These are phyloP conservation scores for Candidula unifasciata DNA, from an alignment of 2,888 invertebrate species.

Conservation along the genomic window DNA sequence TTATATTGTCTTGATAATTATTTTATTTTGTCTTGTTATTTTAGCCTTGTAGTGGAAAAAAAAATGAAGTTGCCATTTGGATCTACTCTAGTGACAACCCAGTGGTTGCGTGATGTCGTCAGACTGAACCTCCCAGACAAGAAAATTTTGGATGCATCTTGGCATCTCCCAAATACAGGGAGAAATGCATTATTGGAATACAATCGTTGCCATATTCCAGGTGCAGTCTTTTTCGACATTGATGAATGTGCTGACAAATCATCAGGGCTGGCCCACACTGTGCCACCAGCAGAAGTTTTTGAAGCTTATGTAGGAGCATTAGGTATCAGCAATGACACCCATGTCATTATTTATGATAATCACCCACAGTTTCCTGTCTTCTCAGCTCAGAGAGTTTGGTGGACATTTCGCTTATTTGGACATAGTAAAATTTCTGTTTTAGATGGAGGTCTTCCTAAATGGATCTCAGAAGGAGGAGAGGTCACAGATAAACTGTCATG, in stretches of 20 bases:
- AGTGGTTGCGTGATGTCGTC: constrained; percentile 53
- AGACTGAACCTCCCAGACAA: constrained; percentile 52
- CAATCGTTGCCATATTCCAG: constrained; percentile 70
- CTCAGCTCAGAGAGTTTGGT: constrained; percentile 66
- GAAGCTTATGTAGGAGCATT: constrained; percentile 62
- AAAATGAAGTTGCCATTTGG: constrained; percentile 14
- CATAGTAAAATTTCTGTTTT: constrained; percentile 65
- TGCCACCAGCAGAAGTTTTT: constrained; percentile 61
- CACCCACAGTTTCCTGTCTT: constrained; percentile 58
- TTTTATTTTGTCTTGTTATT: not conserved
- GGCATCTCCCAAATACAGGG: constrained; percentile 69
- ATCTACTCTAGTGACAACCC: constrained; percentile 51
- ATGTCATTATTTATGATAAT: constrained; percentile 66
- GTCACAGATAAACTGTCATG: constrained; percentile 59
- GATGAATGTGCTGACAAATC: constrained; percentile 69
- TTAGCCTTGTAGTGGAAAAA: not conserved
- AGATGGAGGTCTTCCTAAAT: constrained; percentile 67
- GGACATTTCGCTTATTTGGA: constrained; percentile 65
- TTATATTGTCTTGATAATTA: too few relatives aligned
- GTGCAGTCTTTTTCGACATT: constrained; percentile 74
- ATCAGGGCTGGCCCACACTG: constrained; percentile 68
- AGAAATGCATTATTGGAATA: constrained; percentile 67
- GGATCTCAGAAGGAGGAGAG: constrained; percentile 63
- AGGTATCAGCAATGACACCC: constrained; percentile 64
- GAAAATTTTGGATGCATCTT: constrained; percentile 71